phyloP scores from a whole-genome alignment of 2,113 vertebrate genomes.

The Xiphorhynchus elegans region DNA sequence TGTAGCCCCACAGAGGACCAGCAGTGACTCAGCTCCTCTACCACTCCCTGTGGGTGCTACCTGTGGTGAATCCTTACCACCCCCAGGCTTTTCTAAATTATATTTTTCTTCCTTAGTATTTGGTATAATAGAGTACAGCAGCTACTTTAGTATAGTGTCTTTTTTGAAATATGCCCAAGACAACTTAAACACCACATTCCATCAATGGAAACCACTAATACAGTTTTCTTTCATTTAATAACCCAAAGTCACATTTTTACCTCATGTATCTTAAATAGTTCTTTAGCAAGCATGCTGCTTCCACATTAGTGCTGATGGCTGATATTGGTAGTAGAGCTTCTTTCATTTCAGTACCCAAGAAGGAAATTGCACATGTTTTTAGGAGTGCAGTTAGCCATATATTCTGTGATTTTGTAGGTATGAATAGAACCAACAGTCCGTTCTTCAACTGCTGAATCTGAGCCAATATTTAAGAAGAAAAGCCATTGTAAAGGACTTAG shows the following conservation, averaged over 20 bases:
- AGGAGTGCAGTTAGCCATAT: background rate
- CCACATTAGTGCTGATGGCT: background rate
- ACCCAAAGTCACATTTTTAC: background rate
- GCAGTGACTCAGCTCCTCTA: background rate
- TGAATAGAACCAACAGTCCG: background rate
- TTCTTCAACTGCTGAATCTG: accelerated
- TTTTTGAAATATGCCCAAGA: background rate
- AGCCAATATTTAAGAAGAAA: background rate
- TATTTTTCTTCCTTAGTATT: background rate
- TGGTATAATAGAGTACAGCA: background rate
- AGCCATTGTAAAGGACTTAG: background rate
- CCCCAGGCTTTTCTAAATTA: background rate
- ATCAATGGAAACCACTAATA: background rate
- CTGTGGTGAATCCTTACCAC: constrained; percentile 4
- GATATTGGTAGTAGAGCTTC: background rate
- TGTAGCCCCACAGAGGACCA: background rate
- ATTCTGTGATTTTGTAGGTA: background rate
- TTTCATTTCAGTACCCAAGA: background rate
- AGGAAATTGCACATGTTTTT: background rate
- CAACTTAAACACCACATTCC: background rate
- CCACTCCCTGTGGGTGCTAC: background rate
- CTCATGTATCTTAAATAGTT: background rate
- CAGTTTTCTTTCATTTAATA: background rate
- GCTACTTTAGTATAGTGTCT: background rate
- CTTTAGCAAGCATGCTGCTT: background rate